phyloP scores from a whole-genome alignment of 2,797 vertebrate genomes.

The Furcifer pardalis region DNA sequence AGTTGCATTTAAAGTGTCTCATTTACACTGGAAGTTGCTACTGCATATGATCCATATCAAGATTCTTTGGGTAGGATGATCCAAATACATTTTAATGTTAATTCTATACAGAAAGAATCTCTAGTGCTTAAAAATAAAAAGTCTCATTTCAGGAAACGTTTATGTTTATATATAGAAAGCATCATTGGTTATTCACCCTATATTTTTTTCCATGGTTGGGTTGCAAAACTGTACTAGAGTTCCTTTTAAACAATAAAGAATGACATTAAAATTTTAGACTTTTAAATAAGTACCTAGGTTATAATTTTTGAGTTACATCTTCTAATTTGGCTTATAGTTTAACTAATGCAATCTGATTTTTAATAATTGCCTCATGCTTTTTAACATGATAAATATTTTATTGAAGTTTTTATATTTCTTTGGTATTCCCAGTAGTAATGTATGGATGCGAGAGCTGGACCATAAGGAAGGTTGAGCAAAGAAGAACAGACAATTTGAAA shows the following conservation, averaged over 20 bases:
- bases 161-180: neutral
- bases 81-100: constrained; percentile 46
- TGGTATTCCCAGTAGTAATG: too few relatives aligned
- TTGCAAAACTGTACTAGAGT: neutral
- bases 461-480: too few relatives aligned
- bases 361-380: neutral
- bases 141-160: neutral
- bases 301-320: neutral
- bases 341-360: neutral
- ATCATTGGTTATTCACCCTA: neutral
- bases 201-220: neutral
- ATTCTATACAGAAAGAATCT: constrained; percentile 53
- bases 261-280: neutral
- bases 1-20: constrained; percentile 37
- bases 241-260: constrained; percentile 1
- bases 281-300: neutral
- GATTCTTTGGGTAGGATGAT: constrained; percentile 50
- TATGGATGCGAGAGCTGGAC: too few relatives aligned
- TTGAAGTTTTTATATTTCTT: too few relatives aligned
- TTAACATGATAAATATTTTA: neutral
- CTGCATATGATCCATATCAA: constrained; percentile 50
- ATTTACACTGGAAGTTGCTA: constrained; percentile 37
- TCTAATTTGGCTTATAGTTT: neutral
- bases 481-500: too few relatives aligned
- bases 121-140: constrained; percentile 12